Conservation (phyloP, 1,140 invertebrate species). For the Cyphomyrmex costatus region DNA sequence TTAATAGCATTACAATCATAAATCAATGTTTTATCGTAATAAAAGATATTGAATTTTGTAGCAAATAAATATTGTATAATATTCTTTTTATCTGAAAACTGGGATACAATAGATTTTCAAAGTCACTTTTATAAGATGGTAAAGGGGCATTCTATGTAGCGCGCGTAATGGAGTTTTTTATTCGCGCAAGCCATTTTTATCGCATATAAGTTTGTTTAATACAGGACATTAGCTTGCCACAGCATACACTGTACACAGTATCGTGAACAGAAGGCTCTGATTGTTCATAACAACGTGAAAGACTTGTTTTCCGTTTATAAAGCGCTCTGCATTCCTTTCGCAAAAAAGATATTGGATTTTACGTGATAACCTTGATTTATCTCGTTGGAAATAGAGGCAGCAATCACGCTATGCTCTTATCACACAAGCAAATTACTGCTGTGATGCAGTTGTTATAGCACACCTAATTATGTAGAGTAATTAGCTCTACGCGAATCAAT, state of each 20-base stretch:
- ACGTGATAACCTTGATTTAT: constrained; percentile 69
- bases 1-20: not conserved
- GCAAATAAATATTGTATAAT: not conserved
- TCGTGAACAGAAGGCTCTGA: constrained; percentile 7
- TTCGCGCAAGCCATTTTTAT: constrained; percentile 56
- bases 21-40: not conserved
- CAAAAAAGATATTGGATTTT: constrained; percentile 66
- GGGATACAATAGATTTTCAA: not conserved
- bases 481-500: constrained; percentile 70
- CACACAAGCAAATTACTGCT: constrained; percentile 69
- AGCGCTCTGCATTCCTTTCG: not conserved
- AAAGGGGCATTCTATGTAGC: not conserved
- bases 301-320: constrained; percentile 43
- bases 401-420: constrained; percentile 68
- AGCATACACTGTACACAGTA: not conserved
- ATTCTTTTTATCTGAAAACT: not conserved
- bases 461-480: constrained; percentile 72
- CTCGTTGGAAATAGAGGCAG: constrained; percentile 60
- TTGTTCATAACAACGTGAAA: constrained; percentile 34
- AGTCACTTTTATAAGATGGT: not conserved
- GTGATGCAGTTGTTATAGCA: constrained; percentile 33
- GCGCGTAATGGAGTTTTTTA: constrained; percentile 57
- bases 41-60: constrained; percentile 16
- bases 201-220: constrained; percentile 66
- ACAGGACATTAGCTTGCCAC: constrained; percentile 42